These are phyloP conservation scores for Neolamprologus brichardi DNA, from an alignment of 2,113 vertebrate genomes.

Conservation along the genomic window DNA sequence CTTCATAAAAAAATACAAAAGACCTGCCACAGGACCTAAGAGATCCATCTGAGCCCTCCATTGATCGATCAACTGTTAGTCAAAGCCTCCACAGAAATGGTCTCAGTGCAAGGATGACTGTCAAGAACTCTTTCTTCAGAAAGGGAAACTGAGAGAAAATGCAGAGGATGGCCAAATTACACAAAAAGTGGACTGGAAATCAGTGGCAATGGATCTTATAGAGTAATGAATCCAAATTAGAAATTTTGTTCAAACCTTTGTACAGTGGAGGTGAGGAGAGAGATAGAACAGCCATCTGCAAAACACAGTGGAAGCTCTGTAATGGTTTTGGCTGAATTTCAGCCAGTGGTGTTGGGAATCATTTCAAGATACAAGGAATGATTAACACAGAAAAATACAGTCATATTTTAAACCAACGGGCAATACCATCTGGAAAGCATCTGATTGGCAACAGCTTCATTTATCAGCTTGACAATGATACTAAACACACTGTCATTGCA, in stretches of 20 bases:
- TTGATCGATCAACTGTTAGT: background rate
- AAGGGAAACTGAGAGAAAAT: background rate
- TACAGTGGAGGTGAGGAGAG: background rate
- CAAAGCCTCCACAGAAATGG: background rate
- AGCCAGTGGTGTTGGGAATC: background rate
- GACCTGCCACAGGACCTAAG: background rate
- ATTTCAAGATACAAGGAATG: background rate
- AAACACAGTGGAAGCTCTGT: background rate
- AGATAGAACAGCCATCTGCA: background rate
- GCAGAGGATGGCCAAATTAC: rapidly evolving
- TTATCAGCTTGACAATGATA: background rate
- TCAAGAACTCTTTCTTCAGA: background rate
- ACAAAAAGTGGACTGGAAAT: background rate
- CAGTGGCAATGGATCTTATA: background rate
- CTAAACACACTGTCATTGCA: background rate
- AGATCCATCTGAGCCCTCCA: background rate
- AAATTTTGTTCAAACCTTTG: background rate
- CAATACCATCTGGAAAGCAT: background rate
- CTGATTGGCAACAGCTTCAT: background rate
- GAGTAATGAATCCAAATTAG: background rate
- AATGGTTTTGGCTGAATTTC: background rate
- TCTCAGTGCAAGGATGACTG: background rate
- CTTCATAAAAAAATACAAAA: background rate
- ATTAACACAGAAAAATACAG: background rate
- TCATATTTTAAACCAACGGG: background rate